Conservation (phyloP, 2,888 invertebrate species). For the Lochmaea crataegi region DNA sequence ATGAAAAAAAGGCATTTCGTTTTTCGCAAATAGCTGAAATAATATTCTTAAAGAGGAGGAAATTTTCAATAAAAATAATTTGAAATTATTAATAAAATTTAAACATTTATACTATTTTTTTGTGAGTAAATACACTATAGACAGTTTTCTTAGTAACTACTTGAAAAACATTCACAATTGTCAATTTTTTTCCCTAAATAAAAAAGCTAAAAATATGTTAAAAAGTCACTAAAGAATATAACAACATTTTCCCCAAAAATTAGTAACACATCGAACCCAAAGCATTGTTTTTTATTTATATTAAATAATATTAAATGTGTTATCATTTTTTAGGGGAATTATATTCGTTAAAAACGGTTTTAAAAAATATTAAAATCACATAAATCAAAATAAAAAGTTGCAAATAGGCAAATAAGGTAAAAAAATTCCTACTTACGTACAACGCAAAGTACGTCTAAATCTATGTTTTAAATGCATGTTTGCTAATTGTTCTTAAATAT, state of each 20-base stretch:
- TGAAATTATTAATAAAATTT: neutral
- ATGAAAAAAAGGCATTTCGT: too few relatives aligned
- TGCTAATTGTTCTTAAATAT: conserved; percentile 39
- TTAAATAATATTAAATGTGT: conserved; percentile 11
- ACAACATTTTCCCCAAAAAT: conserved; percentile 31
- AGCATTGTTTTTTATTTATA: neutral
- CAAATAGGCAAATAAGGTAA: conserved; percentile 59
- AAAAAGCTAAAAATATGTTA: conserved; percentile 52
- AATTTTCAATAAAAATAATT: too few relatives aligned
- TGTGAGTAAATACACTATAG: conserved; percentile 17
- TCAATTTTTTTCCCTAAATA: conserved; percentile 45
- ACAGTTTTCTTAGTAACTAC: conserved; percentile 35
- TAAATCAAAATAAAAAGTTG: conserved; percentile 51
- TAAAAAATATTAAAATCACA: conserved; percentile 34
- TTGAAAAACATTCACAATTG: conserved; percentile 50
- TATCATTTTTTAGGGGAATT: conserved; percentile 18
- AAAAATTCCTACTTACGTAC: conserved; percentile 58
- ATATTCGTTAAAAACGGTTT: conserved; percentile 25
- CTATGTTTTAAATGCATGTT: conserved; percentile 55
- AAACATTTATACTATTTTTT: neutral
- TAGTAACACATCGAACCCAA: conserved; percentile 32
- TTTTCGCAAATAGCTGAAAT: too few relatives aligned
- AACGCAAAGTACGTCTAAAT: conserved; percentile 57
- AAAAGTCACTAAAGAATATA: conserved; percentile 29
- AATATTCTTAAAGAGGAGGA: too few relatives aligned